phyloP scores from a whole-genome alignment of 2,113 vertebrate species.

The Bufo gargarizans region DNA sequence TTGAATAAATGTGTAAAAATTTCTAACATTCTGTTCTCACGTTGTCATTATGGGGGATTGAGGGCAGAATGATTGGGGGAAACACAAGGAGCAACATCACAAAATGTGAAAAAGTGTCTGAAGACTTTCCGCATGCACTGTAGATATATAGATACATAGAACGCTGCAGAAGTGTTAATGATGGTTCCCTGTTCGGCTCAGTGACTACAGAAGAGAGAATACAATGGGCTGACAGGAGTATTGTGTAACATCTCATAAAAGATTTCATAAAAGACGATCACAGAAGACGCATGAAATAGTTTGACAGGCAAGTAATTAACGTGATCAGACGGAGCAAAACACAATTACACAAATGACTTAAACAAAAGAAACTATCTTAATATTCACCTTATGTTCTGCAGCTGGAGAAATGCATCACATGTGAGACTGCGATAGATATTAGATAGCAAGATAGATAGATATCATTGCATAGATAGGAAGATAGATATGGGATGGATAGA shows the following conservation, averaged over 20 bases:
- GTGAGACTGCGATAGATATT: not conserved
- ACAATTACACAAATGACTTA: conserved; percentile 26
- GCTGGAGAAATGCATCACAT: not conserved
- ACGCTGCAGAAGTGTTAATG: not conserved
- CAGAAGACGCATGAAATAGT: conserved; percentile 27
- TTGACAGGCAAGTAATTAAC: conserved; percentile 39
- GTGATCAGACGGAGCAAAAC: not conserved
- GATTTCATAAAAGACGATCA: conserved; percentile 22
- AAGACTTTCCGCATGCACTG: too few species aligned
- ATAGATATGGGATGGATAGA: not conserved
- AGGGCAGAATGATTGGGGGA: too few species aligned
- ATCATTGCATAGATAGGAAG: not conserved
- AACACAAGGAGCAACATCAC: too few species aligned
- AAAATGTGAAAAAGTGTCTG: too few species aligned
- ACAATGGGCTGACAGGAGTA: not conserved
- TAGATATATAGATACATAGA: too few species aligned
- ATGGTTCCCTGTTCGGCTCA: not conserved
- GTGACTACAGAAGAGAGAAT: not conserved
- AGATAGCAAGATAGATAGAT: not conserved
- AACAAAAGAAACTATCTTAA: conserved; percentile 4
- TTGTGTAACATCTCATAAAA: conserved; percentile 19
- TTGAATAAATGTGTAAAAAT: too few species aligned
- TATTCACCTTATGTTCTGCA: not conserved
- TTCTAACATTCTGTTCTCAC: too few species aligned
- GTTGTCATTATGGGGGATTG: too few species aligned